Conservation (phyloP, 2,797 vertebrate genomes). For the Oryzias dopingdopingensis region DNA sequence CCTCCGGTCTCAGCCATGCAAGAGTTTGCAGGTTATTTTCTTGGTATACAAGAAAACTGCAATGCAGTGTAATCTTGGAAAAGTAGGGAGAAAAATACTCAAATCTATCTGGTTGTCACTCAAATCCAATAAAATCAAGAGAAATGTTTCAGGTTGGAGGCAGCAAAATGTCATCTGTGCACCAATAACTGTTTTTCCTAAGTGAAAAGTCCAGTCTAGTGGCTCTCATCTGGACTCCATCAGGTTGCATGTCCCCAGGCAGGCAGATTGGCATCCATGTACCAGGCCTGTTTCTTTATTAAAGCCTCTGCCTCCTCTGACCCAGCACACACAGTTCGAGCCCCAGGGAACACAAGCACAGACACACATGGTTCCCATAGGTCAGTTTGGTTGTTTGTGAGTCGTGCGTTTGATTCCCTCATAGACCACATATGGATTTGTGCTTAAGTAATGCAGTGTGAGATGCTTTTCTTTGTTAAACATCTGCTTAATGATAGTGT, state of each 20-base stretch:
- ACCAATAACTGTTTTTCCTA: slow-evolving; percentile 34
- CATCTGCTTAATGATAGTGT: slow-evolving; percentile 73
- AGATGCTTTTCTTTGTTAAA: slow-evolving; percentile 57
- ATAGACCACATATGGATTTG: slow-evolving; percentile 67
- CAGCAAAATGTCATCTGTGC: slow-evolving; percentile 7
- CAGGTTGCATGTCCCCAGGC: slow-evolving; percentile 65
- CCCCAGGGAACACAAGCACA: slow-evolving; percentile 59
- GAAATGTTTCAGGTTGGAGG: slow-evolving; percentile 15
- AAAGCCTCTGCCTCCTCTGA: slow-evolving; percentile 70
- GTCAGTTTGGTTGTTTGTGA: slow-evolving; percentile 67
- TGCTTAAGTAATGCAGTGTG: slow-evolving; percentile 46
- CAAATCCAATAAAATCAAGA: slow-evolving; percentile 42
- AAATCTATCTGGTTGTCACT: slow-evolving; percentile 39
- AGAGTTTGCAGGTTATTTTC: slow-evolving; percentile 17
- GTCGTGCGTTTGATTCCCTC: slow-evolving; percentile 63
- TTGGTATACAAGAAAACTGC: slow-evolving; percentile 34
- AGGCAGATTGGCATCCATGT: slow-evolving; percentile 69
- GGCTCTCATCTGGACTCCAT: slow-evolving; percentile 76
- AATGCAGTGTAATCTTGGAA: slow-evolving; percentile 30
- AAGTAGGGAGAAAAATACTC: slow-evolving; percentile 33
- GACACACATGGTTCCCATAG: slow-evolving; percentile 72
- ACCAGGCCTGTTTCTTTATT: slow-evolving; percentile 71
- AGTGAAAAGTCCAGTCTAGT: slow-evolving; percentile 55
- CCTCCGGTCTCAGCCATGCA: slow-evolving; percentile 3
- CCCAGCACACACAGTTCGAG: slow-evolving; percentile 56